phyloP scores from a whole-genome alignment of 2,113 vertebrate genomes.

The Haliaeetus leucogaster region DNA sequence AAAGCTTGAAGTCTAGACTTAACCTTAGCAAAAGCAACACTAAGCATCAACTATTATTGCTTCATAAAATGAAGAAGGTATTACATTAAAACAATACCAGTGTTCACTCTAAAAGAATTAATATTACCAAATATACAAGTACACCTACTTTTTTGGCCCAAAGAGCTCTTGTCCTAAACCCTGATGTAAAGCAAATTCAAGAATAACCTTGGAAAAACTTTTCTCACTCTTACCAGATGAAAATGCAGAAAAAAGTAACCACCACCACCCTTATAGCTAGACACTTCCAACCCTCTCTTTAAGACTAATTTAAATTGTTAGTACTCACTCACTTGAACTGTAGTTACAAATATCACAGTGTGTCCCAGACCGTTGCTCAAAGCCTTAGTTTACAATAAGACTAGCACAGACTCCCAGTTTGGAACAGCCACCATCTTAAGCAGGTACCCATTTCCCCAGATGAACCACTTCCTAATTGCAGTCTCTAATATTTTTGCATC shows the following conservation, averaged over 20 bases:
- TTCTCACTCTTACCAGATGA: not conserved
- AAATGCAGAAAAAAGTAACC: not conserved
- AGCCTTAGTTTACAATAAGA: not conserved
- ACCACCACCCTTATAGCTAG: not conserved
- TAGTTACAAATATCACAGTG: not conserved
- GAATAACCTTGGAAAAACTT: not conserved
- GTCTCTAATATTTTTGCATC: not conserved
- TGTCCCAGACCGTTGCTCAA: not conserved
- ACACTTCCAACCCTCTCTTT: not conserved
- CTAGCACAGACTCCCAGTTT: not conserved
- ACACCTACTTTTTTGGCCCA: not conserved
- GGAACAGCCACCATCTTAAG: not conserved
- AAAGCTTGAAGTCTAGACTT: not conserved
- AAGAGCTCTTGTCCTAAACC: not conserved
- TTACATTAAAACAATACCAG: not conserved
- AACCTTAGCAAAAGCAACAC: not conserved
- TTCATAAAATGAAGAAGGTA: not conserved
- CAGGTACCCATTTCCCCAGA: not conserved
- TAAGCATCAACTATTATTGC: not conserved
- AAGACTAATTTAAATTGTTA: not conserved
- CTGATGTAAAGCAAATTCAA: not conserved
- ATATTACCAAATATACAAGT: not conserved
- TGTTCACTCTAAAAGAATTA: not conserved
- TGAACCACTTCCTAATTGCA: not conserved
- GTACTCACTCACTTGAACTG: not conserved